Evolutionary conservation across 92 coral and sea anemone genomes (phyloP).

Genomic region (Desmophyllum pertusum): DNA sequence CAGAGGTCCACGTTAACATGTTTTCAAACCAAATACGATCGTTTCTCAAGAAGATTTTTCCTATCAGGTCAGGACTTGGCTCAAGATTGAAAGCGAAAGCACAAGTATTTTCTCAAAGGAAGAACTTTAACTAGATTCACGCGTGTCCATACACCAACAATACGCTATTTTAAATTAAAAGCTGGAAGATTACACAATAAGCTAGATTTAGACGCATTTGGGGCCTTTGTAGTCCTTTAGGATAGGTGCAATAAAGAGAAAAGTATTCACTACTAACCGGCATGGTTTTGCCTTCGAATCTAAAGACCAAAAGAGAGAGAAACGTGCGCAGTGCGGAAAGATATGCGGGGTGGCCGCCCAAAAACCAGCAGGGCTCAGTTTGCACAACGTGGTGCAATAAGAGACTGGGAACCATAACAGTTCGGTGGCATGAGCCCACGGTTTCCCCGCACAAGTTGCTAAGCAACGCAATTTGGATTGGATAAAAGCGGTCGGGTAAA

Average conservation of each 20-base stretch:
- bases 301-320: conserved; percentile 88
- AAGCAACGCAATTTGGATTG: not conserved
- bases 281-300: conserved; percentile 83
- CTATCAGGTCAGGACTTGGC: not conserved
- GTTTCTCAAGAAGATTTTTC: not conserved
- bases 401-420: conserved; percentile 36
- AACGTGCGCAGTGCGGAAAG: conserved; percentile 70
- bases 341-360: conserved; percentile 83
- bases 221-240: not conserved
- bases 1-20: not conserved
- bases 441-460: not conserved
- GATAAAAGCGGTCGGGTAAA: too few species aligned
- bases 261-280: conserved; percentile 73
- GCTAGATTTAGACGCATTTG: not conserved
- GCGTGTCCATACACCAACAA: not conserved
- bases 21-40: not conserved
- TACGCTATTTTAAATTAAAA: not conserved
- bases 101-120: not conserved
- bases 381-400: conserved; percentile 62
- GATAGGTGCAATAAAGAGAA: not conserved
- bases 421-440: not conserved
- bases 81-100: conserved; percentile 12
- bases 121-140: not conserved
- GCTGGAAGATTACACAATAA: not conserved
- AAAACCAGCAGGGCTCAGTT: conserved; percentile 61